Evolutionary conservation across 2,113 vertebrate species (phyloP).

Genomic region (Corythoichthys intestinalis): DNA sequence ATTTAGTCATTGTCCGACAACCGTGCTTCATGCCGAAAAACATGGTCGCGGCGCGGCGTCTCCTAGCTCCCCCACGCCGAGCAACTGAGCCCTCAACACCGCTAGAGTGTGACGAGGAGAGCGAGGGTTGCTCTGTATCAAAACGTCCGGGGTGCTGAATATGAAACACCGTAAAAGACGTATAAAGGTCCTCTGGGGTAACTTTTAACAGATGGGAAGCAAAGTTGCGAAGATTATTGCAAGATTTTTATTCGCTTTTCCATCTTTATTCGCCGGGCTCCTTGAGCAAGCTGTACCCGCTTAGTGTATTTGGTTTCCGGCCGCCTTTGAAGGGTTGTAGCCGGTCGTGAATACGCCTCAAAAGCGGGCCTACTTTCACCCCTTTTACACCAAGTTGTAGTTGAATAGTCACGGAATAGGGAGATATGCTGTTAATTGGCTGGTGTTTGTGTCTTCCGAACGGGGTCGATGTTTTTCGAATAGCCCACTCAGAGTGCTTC

Average conservation of each 20-base stretch:
- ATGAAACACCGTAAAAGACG: not conserved
- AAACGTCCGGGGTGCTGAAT: conserved; percentile 10
- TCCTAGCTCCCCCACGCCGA: conserved; percentile 69
- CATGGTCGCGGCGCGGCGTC: conserved; percentile 76
- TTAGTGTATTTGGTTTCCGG: conserved; percentile 13
- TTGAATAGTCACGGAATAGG: not conserved
- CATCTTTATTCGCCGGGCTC: conserved; percentile 10
- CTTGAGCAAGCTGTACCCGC: conserved; percentile 3
- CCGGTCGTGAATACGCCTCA: not conserved
- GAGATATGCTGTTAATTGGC: not conserved
- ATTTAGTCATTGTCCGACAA: conserved; percentile 26
- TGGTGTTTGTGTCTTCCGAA: not conserved
- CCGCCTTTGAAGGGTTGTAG: not conserved
- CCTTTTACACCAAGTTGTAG: not conserved
- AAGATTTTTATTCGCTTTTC: conserved; percentile 1
- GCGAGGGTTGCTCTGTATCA: conserved; percentile 44
- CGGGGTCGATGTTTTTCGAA: not conserved
- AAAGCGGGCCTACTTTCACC: not conserved
- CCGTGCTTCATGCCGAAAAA: conserved; percentile 62
- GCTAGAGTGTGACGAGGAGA: conserved; percentile 61
- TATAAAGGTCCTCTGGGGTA: conserved; percentile 5
- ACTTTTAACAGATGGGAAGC: conserved; percentile 50
- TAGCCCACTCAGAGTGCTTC: not conserved
- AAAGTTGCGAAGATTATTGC: conserved; percentile 43
- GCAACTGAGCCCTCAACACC: conserved; percentile 55